Evolutionary conservation across 1,140 invertebrate species (phyloP), one percentile per base, ranked within the genome.

Genomic region (Danaus plexippus): DNA sequence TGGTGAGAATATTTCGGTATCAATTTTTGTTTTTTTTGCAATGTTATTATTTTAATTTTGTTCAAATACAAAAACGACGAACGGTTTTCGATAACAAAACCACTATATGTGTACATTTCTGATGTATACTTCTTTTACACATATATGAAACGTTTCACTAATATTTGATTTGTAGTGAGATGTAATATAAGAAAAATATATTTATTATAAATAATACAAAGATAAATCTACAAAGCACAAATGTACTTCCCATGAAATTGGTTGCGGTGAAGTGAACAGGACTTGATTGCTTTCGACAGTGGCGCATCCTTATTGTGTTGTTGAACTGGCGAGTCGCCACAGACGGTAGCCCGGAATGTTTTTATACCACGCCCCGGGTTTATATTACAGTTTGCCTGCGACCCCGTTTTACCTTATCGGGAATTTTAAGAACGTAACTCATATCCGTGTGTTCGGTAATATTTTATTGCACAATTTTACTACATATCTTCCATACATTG

Each of bases 231-330:
- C 63, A 61, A 64, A 63, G 57, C 44, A 66, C 57, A 56, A 63
- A 60, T 54, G 57, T 55, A 59, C 62, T 66, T 69, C 60, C 63
- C 64, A 73, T 70, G 63, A 80, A 80, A 82, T 76, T 75, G 73
- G 69, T 71, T 73, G 74, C 71, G 69, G 75, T 70, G 67, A 74
- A 80, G 73, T 75, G 67, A 74, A 78, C 73, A 72, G 66, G 72
- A 63, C 63, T 69, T 71, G 68, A 82, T 82, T 84, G 76, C 69
- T 73, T 80, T 75, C 69, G 75, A 77, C 73, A 75, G 70, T 65
- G 65, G 67, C 66, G 60, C 67, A 66, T 76, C 72, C 73, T 83
- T 83, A 80, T 79, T 85, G 73, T 83, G 76, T 78, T 81, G 71
- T 79, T 75, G 67, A 68, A 59, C 69, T 77, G 75, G 78, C 77